Conservation (phyloP, 1,140 invertebrate species). For the Trypoxylus dichotomus region DNA sequence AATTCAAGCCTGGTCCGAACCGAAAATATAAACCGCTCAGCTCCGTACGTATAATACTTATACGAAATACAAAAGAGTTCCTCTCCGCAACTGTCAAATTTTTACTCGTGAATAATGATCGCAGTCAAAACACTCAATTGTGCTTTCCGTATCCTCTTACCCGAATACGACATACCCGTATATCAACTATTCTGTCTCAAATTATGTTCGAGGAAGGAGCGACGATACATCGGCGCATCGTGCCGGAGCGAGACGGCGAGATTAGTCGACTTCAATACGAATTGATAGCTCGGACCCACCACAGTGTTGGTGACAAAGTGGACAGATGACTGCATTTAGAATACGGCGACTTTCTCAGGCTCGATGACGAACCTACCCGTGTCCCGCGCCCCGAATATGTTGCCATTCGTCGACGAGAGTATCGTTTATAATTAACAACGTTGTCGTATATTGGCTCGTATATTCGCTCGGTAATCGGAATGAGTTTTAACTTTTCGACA, state of each 20-base stretch:
- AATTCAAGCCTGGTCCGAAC: neutral
- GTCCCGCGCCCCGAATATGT: neutral
- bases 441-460: no score
- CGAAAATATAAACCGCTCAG: conserved; percentile 33
- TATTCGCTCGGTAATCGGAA: no score
- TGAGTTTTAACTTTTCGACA: no score
- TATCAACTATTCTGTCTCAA: conserved; percentile 26
- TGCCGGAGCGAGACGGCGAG: conserved; percentile 30
- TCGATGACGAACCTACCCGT: no score
- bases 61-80: conserved; percentile 44
- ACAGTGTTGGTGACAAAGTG: conserved; percentile 48
- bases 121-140: conserved; percentile 50
- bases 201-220: neutral
- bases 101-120: conserved; percentile 48
- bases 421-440: no score
- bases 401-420: neutral
- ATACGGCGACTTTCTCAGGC: conserved; percentile 30
- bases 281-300: conserved; percentile 40
- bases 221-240: neutral
- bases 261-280: conserved; percentile 31
- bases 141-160: conserved; percentile 35
- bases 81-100: conserved; percentile 49
- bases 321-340: conserved; percentile 46
- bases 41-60: conserved; percentile 35
- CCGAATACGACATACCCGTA: conserved; percentile 19